Base-by-base conservation (phyloP, 2,797 vertebrate genomes). In the Xenentodon cancila region DNA sequence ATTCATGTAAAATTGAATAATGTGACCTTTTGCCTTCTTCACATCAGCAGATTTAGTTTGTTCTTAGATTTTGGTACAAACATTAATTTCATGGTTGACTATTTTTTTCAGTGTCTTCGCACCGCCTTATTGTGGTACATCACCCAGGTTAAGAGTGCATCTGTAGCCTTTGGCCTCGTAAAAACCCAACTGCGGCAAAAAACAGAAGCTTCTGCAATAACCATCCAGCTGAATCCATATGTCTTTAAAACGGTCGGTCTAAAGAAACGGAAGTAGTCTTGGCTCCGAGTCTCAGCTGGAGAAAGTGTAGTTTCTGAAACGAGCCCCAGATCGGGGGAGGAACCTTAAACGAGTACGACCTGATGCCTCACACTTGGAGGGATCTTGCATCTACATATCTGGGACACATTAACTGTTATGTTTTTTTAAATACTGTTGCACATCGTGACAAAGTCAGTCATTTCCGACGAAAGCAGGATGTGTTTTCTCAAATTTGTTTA, bases 201-300 rank as follows among this genome's bases (percentile, higher is more conserved):
- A 27, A 45, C 9, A 1, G 6, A 12, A 53, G 7, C 4, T 2
- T 43, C 22, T 18, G 37, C 52, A 47, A 25, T 25, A 44, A 42
- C 32, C 32, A 8, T 46, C 30, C 42, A 53, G 22, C 56, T 48
- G 43, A 59, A 53, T 68, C 65, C 13, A 40, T 18, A 53, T 42
- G 32, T 59, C 37, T 53, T 5, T 59, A 19, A 40, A 40, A 32
- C n/a, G 12, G 47, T 59, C 48, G 53, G 21, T 32, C 21, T 48
- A 48, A 54, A 27, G 48, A 15, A 46, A 22, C 12, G 18, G 2
- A 5, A 30, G 25, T 19, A 32, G 54, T 8, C 43, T 57, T 19
- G 42, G 13, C 21, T 45, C 17, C 19, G 43, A 18, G 45, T 30
- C 18, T n/a, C 9, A 18, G 21, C 53, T 18, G 53, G n/a, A 17